A percentile compares a stretch with the other conserved stretches of the same genome.
phyloP scores from a whole-genome alignment of 2,888 invertebrate species.

The Unio delphinus region DNA sequence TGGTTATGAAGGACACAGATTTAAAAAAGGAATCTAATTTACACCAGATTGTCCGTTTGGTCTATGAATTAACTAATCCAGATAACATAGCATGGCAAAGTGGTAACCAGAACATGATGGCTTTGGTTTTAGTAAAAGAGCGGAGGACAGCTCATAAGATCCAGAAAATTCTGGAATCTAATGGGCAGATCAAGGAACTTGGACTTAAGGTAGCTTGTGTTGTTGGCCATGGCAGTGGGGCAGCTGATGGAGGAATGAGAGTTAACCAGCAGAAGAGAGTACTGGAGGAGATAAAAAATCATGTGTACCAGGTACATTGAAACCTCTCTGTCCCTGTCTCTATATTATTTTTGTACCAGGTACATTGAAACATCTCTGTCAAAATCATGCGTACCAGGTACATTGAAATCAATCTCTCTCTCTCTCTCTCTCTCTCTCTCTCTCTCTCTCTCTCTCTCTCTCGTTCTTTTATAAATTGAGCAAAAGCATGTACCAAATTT shows the following conservation, averaged over 20 bases:
- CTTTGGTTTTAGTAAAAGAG: constrained; percentile 59
- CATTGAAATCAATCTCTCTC: no score
- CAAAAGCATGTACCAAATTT: no score
- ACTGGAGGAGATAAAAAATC: constrained; percentile 51
- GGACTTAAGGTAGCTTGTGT: constrained; percentile 38
- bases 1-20: constrained; percentile 2
- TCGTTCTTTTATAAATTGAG: constrained; percentile 5
- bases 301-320: constrained; percentile 35
- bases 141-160: constrained; percentile 50
- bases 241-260: constrained; percentile 57
- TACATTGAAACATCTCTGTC: not conserved
- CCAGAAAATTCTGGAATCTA: constrained; percentile 32
- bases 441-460: no score
- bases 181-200: constrained; percentile 16
- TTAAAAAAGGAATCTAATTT: constrained; percentile 1
- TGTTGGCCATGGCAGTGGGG: constrained; percentile 60
- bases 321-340: no score
- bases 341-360: constrained; percentile 41
- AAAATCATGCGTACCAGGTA: no score
- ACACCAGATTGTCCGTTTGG: constrained; percentile 28
- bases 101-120: constrained; percentile 29
- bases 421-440: no score
- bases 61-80: constrained; percentile 32
- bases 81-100: constrained; percentile 32
- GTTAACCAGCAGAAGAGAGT: constrained; percentile 57